Base-by-base conservation (phyloP, 1,140 invertebrate species). In the Aphaenogaster floridana region DNA sequence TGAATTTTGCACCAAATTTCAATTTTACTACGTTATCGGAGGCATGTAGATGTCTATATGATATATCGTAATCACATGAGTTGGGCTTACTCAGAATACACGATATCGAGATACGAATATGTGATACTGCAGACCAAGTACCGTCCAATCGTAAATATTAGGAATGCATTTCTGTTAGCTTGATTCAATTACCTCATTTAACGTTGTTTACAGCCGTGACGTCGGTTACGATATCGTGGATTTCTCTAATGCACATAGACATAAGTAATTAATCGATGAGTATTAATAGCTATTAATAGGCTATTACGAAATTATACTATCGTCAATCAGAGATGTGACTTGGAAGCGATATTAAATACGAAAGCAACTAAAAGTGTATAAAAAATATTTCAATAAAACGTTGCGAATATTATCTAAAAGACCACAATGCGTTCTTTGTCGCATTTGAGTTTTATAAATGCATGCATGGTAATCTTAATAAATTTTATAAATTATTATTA, bases 171-270 rank as follows among this genome's bases (percentile, higher is more conserved):
- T 71, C 36, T 54, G 42, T 61, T 59, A 34, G 28, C 42, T 84
- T 84, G 72, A 84, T 84, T 84, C 45, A 84, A 74, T 83, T 83
- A 83, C 13, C 17, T 50, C 68, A n/a, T 84, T 63, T 74, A 83
- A 63, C 28, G 45, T 42, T 84, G 52, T 84, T 84, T 84, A 84
- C n/a, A 50, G 5, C 1, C 11, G 54, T 74, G 54, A 74, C 21
- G 9, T 74, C 11, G 42, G 7, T 28, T 74, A 63, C 54, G 3
- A 34, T 61, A 83, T 21, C 15, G 11, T 36, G 54, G 45, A 36
- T 84, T 61, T 76, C 69, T 84, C 42, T 63, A 28, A n/a, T n/a
- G 21, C 28, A 45, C n/a, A n/a, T 63, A 15, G 17, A 21, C 15
- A 84, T n/a, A 13, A 21, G 34, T 74, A 84, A 84, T 84, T 84